These are phyloP conservation scores for Chrysaora quinquecirrha DNA, from an alignment of 30 jellyfish, hydroid and myxozoan species.

Conservation along the genomic window DNA sequence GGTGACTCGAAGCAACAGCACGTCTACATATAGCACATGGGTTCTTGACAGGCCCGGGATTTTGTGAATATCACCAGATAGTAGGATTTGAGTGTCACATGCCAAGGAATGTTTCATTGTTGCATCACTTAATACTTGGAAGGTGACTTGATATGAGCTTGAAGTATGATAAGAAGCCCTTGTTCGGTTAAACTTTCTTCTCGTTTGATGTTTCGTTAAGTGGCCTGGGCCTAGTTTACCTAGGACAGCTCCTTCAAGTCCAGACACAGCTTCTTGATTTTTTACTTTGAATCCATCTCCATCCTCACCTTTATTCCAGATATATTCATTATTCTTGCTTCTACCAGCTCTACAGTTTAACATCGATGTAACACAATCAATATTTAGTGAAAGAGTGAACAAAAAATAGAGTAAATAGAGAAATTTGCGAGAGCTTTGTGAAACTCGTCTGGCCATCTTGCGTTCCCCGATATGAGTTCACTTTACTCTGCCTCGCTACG, in stretches of 20 bases:
- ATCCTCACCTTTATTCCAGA: not conserved
- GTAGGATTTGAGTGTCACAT: conserved; percentile 36
- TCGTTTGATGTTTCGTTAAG: conserved; percentile 1
- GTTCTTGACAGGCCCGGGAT: conserved; percentile 34
- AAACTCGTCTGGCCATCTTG: too few species aligned
- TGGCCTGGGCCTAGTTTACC: conserved; percentile 3
- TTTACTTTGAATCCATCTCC: not conserved
- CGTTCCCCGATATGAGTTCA: too few species aligned
- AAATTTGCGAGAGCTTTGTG: too few species aligned
- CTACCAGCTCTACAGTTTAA: not conserved
- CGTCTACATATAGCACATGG: conserved; percentile 44
- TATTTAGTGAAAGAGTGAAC: not conserved
- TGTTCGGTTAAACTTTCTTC: not conserved
- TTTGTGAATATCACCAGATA: conserved; percentile 43
- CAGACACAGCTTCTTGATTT: not conserved
- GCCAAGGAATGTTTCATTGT: not conserved
- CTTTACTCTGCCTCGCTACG: too few species aligned
- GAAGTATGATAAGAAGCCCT: not conserved
- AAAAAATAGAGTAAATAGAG: too few species aligned
- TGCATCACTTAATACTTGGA: not conserved
- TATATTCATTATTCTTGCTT: not conserved
- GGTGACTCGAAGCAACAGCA: conserved; percentile 60
- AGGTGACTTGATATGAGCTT: conserved; percentile 1
- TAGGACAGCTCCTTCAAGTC: conserved; percentile 2
- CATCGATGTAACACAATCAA: not conserved